phyloP scores from a whole-genome alignment of 2,797 vertebrate species.

The Octomys mimax region DNA sequence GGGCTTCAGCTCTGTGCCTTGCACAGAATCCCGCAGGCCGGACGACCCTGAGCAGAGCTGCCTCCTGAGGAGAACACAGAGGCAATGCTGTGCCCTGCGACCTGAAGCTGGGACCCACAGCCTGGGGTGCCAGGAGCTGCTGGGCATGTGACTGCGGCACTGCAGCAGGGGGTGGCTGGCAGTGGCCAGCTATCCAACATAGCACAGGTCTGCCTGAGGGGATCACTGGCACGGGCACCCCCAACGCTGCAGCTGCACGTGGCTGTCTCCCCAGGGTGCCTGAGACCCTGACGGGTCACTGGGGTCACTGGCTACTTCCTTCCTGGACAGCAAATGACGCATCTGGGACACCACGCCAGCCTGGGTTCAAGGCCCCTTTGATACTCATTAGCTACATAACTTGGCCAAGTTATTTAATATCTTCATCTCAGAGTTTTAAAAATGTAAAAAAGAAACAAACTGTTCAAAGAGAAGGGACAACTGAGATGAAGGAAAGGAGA shows the following conservation, averaged over 20 bases:
- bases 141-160: rapidly evolving
- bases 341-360: background rate
- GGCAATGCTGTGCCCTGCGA: too few species aligned
- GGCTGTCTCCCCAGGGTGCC: background rate
- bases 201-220: background rate
- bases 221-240: background rate
- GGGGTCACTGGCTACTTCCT: background rate
- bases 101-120: background rate
- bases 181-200: background rate
- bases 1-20: background rate
- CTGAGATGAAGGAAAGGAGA: too few species aligned
- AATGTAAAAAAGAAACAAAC: too few species aligned
- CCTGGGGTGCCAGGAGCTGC: background rate
- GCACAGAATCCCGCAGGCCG: too few species aligned
- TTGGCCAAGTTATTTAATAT: background rate
- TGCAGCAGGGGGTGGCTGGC: background rate
- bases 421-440: background rate
- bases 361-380: background rate
- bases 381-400: background rate
- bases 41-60: background rate
- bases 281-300: background rate
- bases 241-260: background rate
- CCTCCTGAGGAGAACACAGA: too few species aligned
- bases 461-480: too few species aligned
- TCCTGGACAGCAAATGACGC: background rate